phyloP scores from a whole-genome alignment of 2,888 invertebrate species.

The Nasonia oneida region DNA sequence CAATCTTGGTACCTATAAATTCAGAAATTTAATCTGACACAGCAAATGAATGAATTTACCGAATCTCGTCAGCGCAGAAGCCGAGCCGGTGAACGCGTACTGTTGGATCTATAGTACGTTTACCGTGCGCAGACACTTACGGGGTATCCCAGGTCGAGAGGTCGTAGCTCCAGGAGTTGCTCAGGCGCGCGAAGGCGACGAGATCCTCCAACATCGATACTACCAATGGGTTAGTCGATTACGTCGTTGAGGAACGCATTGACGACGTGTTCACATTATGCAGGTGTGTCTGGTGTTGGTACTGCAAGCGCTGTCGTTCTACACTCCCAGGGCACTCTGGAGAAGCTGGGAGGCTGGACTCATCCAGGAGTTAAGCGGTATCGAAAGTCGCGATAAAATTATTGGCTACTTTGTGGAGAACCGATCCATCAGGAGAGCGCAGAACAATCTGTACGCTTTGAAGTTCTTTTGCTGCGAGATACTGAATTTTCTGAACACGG shows the following conservation, averaged over 20 bases:
- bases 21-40: neutral
- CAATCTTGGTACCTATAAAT: conserved; percentile 61
- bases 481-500: conserved; percentile 87
- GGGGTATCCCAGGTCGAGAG: conserved; percentile 80
- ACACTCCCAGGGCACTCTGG: conserved; percentile 87
- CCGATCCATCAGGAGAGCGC: conserved; percentile 66
- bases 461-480: conserved; percentile 87
- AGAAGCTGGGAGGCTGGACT: conserved; percentile 86
- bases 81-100: conserved; percentile 86
- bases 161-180: conserved; percentile 82
- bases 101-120: conserved; percentile 91
- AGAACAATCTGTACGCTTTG: conserved; percentile 83
- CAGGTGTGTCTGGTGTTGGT: conserved; percentile 83
- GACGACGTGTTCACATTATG: neutral
- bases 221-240: conserved; percentile 84
- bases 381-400: conserved; percentile 81
- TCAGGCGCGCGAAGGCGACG: conserved; percentile 76
- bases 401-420: conserved; percentile 82
- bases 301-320: conserved; percentile 85
- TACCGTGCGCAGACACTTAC: conserved; percentile 78
- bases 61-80: conserved; percentile 73
- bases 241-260: neutral
- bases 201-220: conserved; percentile 83
- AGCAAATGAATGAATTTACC: neutral
- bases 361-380: conserved; percentile 82